Base-by-base conservation (phyloP, 2,797 vertebrate genomes). In the Notolepis coatsorum region DNA sequence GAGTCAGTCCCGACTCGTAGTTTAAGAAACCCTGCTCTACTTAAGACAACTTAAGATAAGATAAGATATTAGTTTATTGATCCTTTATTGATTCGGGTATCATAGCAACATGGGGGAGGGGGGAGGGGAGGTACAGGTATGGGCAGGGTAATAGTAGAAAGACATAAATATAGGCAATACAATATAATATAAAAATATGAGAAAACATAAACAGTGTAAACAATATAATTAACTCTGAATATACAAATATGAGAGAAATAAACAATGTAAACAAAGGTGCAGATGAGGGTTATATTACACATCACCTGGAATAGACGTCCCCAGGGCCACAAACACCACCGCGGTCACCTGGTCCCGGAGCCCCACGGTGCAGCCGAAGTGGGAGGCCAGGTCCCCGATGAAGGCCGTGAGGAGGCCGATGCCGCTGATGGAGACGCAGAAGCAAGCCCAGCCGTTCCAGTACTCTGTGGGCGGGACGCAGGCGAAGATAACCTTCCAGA, bases 401-500 rank as follows among this genome's bases (percentile, higher is more conserved):
- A 96, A 3, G 30, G 95, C 94, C 1, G 91, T 92, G 61, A 92
- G 89, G 51, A 92, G 4, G 43, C 91, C 90, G 23, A 96, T 95
- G 77, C 77, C 86, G n/a, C 88, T 79, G 83, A 96, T 96, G 86
- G 93, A 95, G 69, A 95, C 93, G 0, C 86, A 51, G 23, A 96
- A 96, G 80, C 95, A 96, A 77, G 95, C 95, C 95, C 95, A 96
- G 75, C 95, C 95, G 0, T 95, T 94, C 93, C 94, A 95, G 85
- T 94, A 94, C 87, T 95, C 94, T 0, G 95, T 96, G 63, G 95
- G 95, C 0, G 95, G 95, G 15, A 96, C 95, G 3, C 93, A 96
- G 82, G 95, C 95, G 0, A 96, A 96, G 28, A 96, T 92, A 7
- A 96, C 94, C 87, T 96, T 96, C 95, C 95, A 96, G 93, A 96